phyloP scores from a whole-genome alignment of 2,113 vertebrate species.

The Pycnonotus jocosus region DNA sequence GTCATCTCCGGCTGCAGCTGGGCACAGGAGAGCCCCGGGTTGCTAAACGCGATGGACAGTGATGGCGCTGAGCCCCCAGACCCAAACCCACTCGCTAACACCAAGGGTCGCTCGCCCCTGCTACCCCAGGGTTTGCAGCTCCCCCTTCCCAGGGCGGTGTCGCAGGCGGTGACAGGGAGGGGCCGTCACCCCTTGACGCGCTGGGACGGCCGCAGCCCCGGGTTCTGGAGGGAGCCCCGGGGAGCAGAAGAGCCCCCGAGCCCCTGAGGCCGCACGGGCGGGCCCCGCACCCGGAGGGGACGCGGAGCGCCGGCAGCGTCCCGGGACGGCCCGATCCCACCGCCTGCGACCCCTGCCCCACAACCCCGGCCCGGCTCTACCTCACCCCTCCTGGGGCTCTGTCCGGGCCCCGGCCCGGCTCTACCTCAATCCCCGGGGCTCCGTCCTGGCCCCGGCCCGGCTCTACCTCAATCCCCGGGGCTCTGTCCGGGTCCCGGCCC shows the following conservation, averaged over 20 bases:
- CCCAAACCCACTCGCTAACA: not conserved
- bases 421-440: too few species aligned
- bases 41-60: rapidly evolving
- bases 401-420: not conserved
- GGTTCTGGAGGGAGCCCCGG: not conserved
- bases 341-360: not conserved
- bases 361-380: not conserved
- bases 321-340: not conserved
- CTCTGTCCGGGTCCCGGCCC: too few species aligned
- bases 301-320: not conserved
- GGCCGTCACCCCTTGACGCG: rapidly evolving
- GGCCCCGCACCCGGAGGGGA: not conserved
- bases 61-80: not conserved
- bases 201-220: rapidly evolving
- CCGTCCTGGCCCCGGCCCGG: too few species aligned
- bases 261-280: not conserved
- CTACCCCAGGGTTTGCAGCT: rapidly evolving
- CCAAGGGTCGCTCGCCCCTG: rapidly evolving
- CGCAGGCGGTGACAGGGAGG: not conserved
- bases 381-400: not conserved
- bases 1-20: conserved; percentile 67
- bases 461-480: too few species aligned
- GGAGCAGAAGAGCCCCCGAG: too few species aligned
- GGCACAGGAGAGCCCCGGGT: not conserved
- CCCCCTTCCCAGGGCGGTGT: not conserved